A percentile compares a stretch with the other conserved stretches of the same genome.
Conservation (phyloP, 2,797 vertebrate species). For the Sebastes steindachneri region DNA sequence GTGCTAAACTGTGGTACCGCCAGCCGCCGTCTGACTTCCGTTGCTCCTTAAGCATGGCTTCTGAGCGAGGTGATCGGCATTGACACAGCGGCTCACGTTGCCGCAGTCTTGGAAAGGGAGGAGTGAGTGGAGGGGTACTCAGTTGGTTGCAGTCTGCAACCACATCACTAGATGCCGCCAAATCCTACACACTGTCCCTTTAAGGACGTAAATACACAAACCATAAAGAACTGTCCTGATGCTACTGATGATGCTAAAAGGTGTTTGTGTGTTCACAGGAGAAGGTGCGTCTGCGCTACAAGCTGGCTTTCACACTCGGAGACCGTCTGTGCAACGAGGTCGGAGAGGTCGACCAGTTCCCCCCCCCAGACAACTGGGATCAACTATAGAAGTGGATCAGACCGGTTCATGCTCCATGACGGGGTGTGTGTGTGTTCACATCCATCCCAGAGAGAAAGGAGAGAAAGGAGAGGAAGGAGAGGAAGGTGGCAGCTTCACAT, state of each 20-base stretch:
- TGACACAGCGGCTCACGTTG: too few species aligned
- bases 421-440: slow-evolving; percentile 11
- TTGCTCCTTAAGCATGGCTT: too few species aligned
- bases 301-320: slow-evolving; percentile 90
- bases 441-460: slow-evolving; percentile 50
- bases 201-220: background rate
- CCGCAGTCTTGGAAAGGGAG: too few species aligned
- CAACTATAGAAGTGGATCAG: slow-evolving; percentile 74
- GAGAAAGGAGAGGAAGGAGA: slow-evolving; percentile 20
- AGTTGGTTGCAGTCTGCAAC: too few species aligned
- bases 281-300: slow-evolving; percentile 93
- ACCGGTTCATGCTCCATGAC: slow-evolving; percentile 37
- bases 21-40: too few species aligned
- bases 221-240: background rate
- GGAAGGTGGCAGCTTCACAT: slow-evolving; percentile 34
- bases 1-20: too few species aligned
- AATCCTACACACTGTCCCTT: too few species aligned
- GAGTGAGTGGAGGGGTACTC: too few species aligned
- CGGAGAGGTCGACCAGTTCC: slow-evolving; percentile 95
- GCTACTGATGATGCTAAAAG: background rate
- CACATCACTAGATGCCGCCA: too few species aligned
- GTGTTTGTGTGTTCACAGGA: slow-evolving; percentile 81
- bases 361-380: slow-evolving; percentile 90
- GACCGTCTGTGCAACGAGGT: slow-evolving; percentile 89
- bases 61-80: rapidly evolving